A percentile compares a stretch with the other conserved stretches of the same genome.
Evolutionary conservation across 2,113 vertebrate genomes (phyloP).

Genomic region (Cololabis saira): DNA sequence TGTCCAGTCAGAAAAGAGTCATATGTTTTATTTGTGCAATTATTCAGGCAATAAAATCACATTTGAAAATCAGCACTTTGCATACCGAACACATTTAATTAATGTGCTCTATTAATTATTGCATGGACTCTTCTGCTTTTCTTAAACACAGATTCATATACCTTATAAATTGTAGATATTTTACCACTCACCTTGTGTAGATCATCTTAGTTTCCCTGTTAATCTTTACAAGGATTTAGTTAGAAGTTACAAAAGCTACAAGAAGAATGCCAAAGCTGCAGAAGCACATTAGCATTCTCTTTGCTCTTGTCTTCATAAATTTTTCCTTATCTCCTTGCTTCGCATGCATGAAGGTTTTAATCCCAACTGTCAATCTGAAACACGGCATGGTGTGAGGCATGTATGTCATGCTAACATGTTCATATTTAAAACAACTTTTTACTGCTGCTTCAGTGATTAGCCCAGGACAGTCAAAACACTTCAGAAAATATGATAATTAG

Average conservation of each 20-base stretch:
- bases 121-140: too few relatives aligned
- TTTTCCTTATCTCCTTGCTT: conserved; percentile 24
- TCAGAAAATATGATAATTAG: conserved; percentile 54
- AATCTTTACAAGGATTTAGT: background rate
- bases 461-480: conserved; percentile 30
- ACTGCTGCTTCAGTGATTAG: conserved; percentile 42
- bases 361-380: conserved; percentile 20
- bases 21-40: conserved; percentile 3
- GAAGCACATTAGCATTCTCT: conserved; percentile 23
- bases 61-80: conserved; percentile 3
- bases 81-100: background rate
- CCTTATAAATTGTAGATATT: too few relatives aligned
- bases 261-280: conserved; percentile 6
- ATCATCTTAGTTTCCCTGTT: background rate
- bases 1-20: background rate
- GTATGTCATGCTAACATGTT: background rate
- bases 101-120: conserved; percentile 6
- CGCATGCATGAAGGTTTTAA: conserved; percentile 16
- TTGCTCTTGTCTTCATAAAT: conserved; percentile 13
- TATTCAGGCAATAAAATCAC: conserved; percentile 2
- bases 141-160: too few relatives aligned
- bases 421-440: background rate
- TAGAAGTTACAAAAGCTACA: background rate
- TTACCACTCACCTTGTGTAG: background rate
- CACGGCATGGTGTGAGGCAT: background rate